Percentiles rank a stretch among this genome's conserved stretches.
Conservation (phyloP, 2,888 invertebrate genomes). For the Matsumyia berberina region DNA sequence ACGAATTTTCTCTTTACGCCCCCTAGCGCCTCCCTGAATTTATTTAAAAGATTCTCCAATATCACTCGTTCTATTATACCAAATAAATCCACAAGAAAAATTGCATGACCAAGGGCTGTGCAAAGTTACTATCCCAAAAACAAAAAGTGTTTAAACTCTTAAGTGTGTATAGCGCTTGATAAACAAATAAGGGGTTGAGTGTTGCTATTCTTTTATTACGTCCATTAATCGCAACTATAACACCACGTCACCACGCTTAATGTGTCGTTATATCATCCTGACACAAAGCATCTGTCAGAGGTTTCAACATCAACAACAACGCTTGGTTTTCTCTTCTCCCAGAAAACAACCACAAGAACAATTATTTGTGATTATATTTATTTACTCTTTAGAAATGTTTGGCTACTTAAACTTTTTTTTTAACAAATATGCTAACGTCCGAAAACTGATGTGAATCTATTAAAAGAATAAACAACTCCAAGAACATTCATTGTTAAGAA, state of each 20-base stretch:
- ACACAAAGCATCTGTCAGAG: slow-evolving; percentile 59
- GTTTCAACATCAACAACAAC: slow-evolving; percentile 38
- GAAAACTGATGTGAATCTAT: slow-evolving; percentile 51
- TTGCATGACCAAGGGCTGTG: background rate
- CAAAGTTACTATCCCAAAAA: background rate
- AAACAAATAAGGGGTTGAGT: slow-evolving; percentile 38
- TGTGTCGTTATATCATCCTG: slow-evolving; percentile 67
- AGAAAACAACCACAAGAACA: slow-evolving; percentile 60
- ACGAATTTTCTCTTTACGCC: no score
- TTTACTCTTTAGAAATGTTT: slow-evolving; percentile 51
- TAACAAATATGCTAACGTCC: slow-evolving; percentile 58
- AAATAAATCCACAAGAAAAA: background rate
- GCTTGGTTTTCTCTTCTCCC: slow-evolving; percentile 31
- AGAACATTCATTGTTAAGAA: slow-evolving; percentile 42
- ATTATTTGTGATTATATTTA: slow-evolving; percentile 68
- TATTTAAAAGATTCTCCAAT: no score
- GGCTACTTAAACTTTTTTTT: slow-evolving; percentile 54
- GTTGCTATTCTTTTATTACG: slow-evolving; percentile 45
- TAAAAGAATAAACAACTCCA: slow-evolving; percentile 43
- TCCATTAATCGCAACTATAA: slow-evolving; percentile 65
- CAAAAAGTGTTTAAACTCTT: slow-evolving; percentile 4
- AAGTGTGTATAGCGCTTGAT: slow-evolving; percentile 12
- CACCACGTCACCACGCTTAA: slow-evolving; percentile 63
- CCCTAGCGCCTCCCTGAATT: no score
- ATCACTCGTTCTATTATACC: background rate